Evolutionary conservation across 1,140 invertebrate species (phyloP).

Genomic region (Uloborus diversus): DNA sequence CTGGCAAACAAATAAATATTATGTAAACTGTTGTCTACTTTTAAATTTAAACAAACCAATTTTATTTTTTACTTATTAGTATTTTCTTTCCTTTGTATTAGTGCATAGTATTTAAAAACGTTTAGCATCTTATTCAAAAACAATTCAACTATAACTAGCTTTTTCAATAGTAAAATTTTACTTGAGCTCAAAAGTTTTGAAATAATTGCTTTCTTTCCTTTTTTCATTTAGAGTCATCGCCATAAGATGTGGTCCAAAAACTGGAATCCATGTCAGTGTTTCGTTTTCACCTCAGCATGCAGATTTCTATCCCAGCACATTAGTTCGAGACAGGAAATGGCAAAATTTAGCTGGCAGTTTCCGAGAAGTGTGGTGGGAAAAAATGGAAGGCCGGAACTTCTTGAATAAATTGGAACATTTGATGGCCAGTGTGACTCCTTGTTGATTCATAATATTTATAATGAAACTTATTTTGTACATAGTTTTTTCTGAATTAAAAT

Average conservation of each 20-base stretch:
- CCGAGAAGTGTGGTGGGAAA: slow-evolving; percentile 89
- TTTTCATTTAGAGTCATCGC: slow-evolving; percentile 85
- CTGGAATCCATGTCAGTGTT: slow-evolving; percentile 71
- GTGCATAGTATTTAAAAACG: too few species aligned
- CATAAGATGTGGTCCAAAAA: slow-evolving; percentile 84
- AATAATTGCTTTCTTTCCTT: too few species aligned
- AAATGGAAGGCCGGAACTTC: slow-evolving; percentile 97
- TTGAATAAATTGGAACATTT: slow-evolving; percentile 95
- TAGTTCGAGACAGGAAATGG: slow-evolving; percentile 88
- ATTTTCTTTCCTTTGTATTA: too few species aligned
- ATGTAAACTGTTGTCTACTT: too few species aligned
- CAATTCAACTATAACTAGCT: too few species aligned
- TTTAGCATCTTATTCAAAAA: too few species aligned
- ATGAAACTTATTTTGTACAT: neutral
- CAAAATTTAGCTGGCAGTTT: slow-evolving; percentile 83
- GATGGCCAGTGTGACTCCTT: slow-evolving; percentile 84
- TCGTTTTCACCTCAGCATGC: slow-evolving; percentile 84
- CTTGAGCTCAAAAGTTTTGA: too few species aligned
- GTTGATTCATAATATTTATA: slow-evolving; percentile 64
- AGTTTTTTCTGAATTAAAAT: neutral
- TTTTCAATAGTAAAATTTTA: too few species aligned
- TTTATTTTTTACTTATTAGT: too few species aligned
- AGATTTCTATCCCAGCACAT: slow-evolving; percentile 84
- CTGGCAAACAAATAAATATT: too few species aligned
- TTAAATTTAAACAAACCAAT: too few species aligned